phyloP scores from a whole-genome alignment of 1,140 invertebrate genomes.

The Drosophila repleta region DNA sequence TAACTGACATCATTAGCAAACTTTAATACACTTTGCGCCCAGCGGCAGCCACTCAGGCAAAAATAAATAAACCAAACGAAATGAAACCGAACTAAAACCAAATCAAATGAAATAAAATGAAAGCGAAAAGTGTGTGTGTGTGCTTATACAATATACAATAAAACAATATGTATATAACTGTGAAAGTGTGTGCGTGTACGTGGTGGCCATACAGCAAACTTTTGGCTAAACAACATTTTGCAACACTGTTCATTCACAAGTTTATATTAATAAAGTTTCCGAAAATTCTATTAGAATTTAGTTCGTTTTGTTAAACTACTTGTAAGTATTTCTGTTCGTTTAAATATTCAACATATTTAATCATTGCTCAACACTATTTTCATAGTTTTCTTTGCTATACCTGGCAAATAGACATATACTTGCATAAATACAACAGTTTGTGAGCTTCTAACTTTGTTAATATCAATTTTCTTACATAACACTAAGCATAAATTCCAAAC shows the following conservation, averaged over 20 bases:
- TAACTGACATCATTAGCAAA: constrained; percentile 79
- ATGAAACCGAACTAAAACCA: constrained; percentile 40
- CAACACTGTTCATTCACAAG: constrained; percentile 4
- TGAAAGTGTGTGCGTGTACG: constrained; percentile 7
- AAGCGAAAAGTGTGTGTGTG: too few species aligned
- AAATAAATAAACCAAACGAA: constrained; percentile 44
- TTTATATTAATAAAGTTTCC: neutral
- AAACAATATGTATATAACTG: constrained; percentile 20
- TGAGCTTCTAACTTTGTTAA: too few species aligned
- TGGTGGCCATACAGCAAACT: neutral
- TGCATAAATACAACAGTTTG: too few species aligned
- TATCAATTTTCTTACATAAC: neutral
- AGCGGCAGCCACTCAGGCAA: constrained; percentile 22
- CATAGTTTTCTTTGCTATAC: too few species aligned
- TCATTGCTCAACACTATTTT: neutral
- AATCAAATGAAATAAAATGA: constrained; percentile 42
- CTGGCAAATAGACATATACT: too few species aligned
- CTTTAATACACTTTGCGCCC: constrained; percentile 70
- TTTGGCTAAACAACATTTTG: neutral
- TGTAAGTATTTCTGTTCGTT: neutral
- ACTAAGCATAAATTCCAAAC: neutral
- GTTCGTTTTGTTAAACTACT: too few species aligned
- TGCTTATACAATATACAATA: constrained; percentile 16
- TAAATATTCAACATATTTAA: neutral
- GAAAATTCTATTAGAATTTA: neutral